Conservation (phyloP, 2,113 vertebrate species). For the Bos taurus region ARS-UCD2.0 NC_037339.1:71281501-71282000, state of each 20-base stretch:
- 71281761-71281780: neutral
- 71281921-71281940: too few relatives aligned
- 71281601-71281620: too few relatives aligned
- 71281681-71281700: neutral
- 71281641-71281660: neutral
- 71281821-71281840: neutral
- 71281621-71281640: neutral
- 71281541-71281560: neutral
- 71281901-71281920: too few relatives aligned
- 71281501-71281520: neutral
- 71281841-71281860: too few relatives aligned
- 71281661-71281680: neutral
- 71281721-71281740: neutral
- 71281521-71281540: neutral
- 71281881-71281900: neutral
- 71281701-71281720: neutral
- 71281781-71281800: neutral
- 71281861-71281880: neutral
- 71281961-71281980: too few relatives aligned
- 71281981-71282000: too few relatives aligned
- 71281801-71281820: neutral
- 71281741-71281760: neutral
- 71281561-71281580: neutral
- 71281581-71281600: neutral
- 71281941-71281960: too few relatives aligned